Conservation (phyloP, 2,888 invertebrate genomes). For the Hypselothyrea guttata region DNA sequence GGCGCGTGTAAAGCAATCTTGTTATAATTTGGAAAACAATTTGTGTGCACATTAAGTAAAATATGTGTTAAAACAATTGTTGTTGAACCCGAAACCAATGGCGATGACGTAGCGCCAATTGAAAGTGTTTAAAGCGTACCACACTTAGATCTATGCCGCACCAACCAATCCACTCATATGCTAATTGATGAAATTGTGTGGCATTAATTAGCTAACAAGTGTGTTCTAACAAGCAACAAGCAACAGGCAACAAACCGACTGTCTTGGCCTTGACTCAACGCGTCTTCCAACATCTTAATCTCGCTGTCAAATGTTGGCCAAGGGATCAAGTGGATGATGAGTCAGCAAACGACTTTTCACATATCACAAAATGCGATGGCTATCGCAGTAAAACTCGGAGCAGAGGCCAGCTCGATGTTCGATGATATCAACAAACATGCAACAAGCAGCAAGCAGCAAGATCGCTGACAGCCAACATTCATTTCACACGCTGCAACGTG, state of each 20-base stretch:
- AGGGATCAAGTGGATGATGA: conserved; percentile 18
- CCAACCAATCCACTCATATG: conserved; percentile 1
- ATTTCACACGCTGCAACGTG: conserved; percentile 61
- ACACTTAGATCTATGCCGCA: conserved; percentile 41
- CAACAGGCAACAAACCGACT: neutral
- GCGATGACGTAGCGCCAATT: conserved; percentile 57
- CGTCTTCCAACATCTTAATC: neutral
- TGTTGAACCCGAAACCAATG: conserved; percentile 11
- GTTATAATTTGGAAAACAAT: conserved; percentile 59
- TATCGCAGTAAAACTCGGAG: conserved; percentile 38
- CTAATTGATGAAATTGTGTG: conserved; percentile 47
- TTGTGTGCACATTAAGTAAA: conserved; percentile 46
- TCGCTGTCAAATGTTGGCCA: conserved; percentile 11
- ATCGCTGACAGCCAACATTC: conserved; percentile 66
- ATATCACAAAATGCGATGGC: conserved; percentile 43
- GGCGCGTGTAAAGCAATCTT: conserved; percentile 51
- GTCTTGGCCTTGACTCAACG: conserved; percentile 34
- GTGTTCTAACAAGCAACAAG: conserved; percentile 39
- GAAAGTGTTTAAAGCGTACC: conserved; percentile 43
- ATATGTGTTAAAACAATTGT: conserved; percentile 61
- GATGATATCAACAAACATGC: conserved; percentile 70
- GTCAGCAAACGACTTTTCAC: conserved; percentile 50
- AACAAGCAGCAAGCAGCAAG: conserved; percentile 24
- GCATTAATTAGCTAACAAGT: conserved; percentile 39
- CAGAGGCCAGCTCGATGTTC: conserved; percentile 54